Base-by-base conservation (phyloP, 2,113 vertebrate species). In the Thamnophis sirtalis region DNA sequence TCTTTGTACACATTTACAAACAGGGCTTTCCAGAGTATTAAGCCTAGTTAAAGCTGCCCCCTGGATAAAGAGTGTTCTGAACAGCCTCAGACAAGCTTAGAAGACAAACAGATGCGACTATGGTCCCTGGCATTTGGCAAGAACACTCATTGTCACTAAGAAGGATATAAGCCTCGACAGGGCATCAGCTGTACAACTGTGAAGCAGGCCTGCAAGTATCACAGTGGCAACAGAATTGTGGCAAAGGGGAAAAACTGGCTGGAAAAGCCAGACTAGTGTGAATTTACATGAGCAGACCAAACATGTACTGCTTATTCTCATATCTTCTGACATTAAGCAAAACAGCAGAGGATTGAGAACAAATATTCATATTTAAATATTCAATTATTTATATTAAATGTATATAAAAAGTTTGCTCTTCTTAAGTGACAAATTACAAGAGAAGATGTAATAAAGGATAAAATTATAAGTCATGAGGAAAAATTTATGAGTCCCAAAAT, bases 121-220 rank as follows among this genome's bases (percentile, higher is more conserved):
- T 97, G 97, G 98, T 98, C 97, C 97, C 98, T 96, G 98, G 98
- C 98, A 96, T 98, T 98, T 98, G 98, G 98, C 98, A 98, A 97
- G 97, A 98, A 97, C 94, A 94, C 97, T 98, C 98, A 98, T 97
- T 97, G 97, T 98, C 98, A 98, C 95, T 95, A 96, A 96, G 98
- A 98, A 97, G 96, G 96, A 97, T 97, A 98, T 97, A 96, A 93
- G 96, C 96, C 97, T 94, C 96, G 98, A 98, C 98, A 98, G 98
- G 98, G 98, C 98, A 97, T 98, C 98, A 98, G 98, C 98, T 98
- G 98, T 96, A 97, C 96, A 93, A 91, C 15, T 93, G 95, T 89
- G 94, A 89, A 96, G 95, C 94, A 84, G 97, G 97, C 96, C 97
- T 97, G 97, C 90, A 95, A 94, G 96, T 98, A 98, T 98, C 98